phyloP scores from a whole-genome alignment of 2,797 vertebrate species.

The Eupleurogrammus muticus region DNA sequence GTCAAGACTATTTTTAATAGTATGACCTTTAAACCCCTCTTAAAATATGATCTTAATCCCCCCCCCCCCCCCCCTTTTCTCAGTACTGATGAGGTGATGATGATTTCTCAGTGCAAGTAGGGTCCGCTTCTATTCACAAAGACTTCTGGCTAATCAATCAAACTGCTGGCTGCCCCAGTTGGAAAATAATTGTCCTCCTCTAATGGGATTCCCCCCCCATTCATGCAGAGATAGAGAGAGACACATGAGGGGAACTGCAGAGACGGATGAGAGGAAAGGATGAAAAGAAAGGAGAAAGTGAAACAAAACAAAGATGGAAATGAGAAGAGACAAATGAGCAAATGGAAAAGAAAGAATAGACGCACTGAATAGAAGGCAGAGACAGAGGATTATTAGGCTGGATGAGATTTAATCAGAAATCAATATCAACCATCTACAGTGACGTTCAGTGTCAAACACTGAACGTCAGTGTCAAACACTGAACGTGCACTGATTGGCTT shows the following conservation, averaged over 20 bases:
- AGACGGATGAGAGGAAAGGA: neutral
- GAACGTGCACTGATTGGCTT: slow-evolving; percentile 5
- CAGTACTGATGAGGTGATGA: slow-evolving; percentile 17
- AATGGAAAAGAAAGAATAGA: neutral
- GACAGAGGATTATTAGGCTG: slow-evolving; percentile 18
- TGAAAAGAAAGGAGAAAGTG: neutral
- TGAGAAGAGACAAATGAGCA: neutral
- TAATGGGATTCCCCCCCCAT: slow-evolving; percentile 27
- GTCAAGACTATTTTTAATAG: slow-evolving; percentile 20
- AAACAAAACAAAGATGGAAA: neutral
- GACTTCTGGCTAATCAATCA: slow-evolving; percentile 47
- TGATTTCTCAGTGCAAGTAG: slow-evolving; percentile 22
- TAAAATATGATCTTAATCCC: slow-evolving; percentile 10
- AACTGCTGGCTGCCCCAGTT: slow-evolving; percentile 39
- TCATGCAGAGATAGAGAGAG: slow-evolving; percentile 16
- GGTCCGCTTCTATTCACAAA: slow-evolving; percentile 12
- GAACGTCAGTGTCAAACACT: slow-evolving; percentile 6
- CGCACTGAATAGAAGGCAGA: slow-evolving; percentile 13
- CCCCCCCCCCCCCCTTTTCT: slow-evolving; percentile 1
- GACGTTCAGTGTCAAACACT: slow-evolving; percentile 8
- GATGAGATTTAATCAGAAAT: slow-evolving; percentile 36
- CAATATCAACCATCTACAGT: slow-evolving; percentile 8
- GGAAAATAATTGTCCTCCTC: slow-evolving; percentile 52
- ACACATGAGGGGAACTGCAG: neutral
- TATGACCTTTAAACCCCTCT: slow-evolving; percentile 36